Percentiles rank a stretch among this genome's conserved stretches.
Conservation (phyloP, 2,113 vertebrate genomes). For the Tenebrosternarchus preto region DNA sequence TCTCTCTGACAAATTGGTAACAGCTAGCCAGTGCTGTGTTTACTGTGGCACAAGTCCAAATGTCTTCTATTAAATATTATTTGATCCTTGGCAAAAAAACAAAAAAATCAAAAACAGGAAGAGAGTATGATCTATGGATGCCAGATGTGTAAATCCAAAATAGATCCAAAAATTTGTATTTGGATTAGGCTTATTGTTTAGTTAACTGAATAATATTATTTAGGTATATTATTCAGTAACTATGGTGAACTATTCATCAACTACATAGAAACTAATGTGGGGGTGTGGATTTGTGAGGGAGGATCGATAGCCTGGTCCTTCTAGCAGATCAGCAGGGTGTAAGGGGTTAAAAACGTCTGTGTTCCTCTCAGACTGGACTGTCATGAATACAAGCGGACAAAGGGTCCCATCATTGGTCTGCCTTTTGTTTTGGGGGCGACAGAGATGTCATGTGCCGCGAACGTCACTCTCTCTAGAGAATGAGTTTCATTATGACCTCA, state of each 20-base stretch:
- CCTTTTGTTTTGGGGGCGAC: conserved; percentile 14
- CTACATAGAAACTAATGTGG: too few relatives aligned
- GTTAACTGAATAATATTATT: too few relatives aligned
- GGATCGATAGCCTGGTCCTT: too few relatives aligned
- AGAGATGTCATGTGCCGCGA: conserved; percentile 46
- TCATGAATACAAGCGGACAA: not conserved
- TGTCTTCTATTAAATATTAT: conserved; percentile 15
- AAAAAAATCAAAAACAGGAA: not conserved
- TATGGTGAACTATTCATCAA: too few relatives aligned
- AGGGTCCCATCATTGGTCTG: conserved; percentile 8
- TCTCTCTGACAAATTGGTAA: conserved; percentile 7
- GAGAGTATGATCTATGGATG: conserved; percentile 9
- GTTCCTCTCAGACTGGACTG: not conserved
- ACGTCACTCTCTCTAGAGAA: conserved; percentile 51
- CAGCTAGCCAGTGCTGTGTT: conserved; percentile 23
- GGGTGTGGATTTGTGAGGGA: too few relatives aligned
- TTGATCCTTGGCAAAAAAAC: conserved; percentile 12
- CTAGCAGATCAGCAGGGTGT: too few relatives aligned
- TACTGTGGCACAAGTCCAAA: conserved; percentile 21
- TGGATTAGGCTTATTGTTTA: too few relatives aligned
- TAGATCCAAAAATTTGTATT: too few relatives aligned
- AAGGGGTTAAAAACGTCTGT: too few relatives aligned
- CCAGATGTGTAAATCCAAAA: conserved; percentile 31
- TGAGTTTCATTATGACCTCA: conserved; percentile 54
- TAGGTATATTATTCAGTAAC: too few relatives aligned